phyloP scores from a whole-genome alignment of 2,113 vertebrate genomes.

The Nerophis ophidion region DNA sequence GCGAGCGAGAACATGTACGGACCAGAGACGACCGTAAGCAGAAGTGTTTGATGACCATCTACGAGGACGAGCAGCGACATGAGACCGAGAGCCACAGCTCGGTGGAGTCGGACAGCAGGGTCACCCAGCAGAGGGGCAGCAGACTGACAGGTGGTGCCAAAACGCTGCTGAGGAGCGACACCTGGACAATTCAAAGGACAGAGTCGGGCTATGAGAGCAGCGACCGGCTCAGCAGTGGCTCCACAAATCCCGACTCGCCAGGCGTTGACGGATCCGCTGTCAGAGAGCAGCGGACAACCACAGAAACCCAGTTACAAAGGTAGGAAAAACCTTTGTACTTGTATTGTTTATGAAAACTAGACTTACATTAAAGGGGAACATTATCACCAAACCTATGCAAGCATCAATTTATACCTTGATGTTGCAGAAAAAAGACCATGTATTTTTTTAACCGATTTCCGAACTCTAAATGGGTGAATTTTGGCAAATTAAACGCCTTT shows the following conservation, averaged over 20 bases:
- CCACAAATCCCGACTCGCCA: conserved; percentile 84
- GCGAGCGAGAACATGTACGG: conserved; percentile 54
- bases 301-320: conserved; percentile 74
- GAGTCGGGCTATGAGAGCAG: conserved; percentile 96
- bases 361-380: no score
- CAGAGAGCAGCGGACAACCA: conserved; percentile 60
- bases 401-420: no score
- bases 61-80: conserved; percentile 88
- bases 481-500: no score
- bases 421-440: no score
- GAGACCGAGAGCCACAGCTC: conserved; percentile 84
- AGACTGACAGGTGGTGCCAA: conserved; percentile 66
- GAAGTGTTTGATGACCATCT: conserved; percentile 90
- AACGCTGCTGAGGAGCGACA: conserved; percentile 71
- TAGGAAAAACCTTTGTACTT: conserved; percentile 46
- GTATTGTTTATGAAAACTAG: no score
- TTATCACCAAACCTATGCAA: no score
- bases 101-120: conserved; percentile 75
- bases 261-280: conserved; percentile 70
- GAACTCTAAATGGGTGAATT: no score
- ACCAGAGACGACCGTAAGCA: conserved; percentile 75
- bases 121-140: conserved; percentile 63
- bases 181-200: conserved; percentile 88
- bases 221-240: conserved; percentile 86
- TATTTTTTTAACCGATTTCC: no score